Evolutionary conservation across 2,888 invertebrate species (phyloP), one percentile per base, ranked within the genome.

Genomic region (Dynastes tityus): DNA sequence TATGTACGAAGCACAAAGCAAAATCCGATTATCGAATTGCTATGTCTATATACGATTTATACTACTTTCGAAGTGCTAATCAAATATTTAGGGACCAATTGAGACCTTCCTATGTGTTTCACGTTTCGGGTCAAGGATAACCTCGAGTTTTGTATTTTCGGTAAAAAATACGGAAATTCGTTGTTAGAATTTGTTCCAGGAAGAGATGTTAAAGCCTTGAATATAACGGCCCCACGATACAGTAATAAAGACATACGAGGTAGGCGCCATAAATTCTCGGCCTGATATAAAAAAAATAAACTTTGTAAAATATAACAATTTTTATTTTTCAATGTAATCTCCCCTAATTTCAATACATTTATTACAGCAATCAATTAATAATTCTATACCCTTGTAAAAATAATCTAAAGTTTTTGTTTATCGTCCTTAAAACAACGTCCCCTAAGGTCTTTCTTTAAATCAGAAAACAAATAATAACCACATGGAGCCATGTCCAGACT

Each of bases 21-120:
- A 65, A 65, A 65, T 65, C 37, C n/a, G 40, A 40, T 40, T 65
- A 65, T 65, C 40, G 55, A 16, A 55, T 64, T 65, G 11, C 37
- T 37, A 16, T 45, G 55, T 65, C n/a, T 65, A n/a, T 40, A 37
- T 22, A 11, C 40, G 3, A 16, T 2, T 65, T n/a, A 37, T 32
- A 65, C 65, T 40, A 40, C 65, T 40, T 65, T n/a, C 16, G 22
- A 40, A 37, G 65, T 65, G n/a, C 40, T 16, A 65, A 65, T 65
- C 65, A 37, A 65, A 40, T 65, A 65, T 65, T 65, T 65, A 65
- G 65, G 37, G 40, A 37, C n/a, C 65, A 22, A 65, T 40, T 40
- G 40, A 4, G 40, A 65, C 40, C 65, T 65, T 45, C 40, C 40
- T 40, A 32, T 32, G 37, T 65, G 29, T 65, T 16, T 13, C 16